A percentile compares a stretch with the other conserved stretches of the same genome.
Conservation (phyloP, 2,113 vertebrate genomes). For the Pantherophis guttatus region DNA sequence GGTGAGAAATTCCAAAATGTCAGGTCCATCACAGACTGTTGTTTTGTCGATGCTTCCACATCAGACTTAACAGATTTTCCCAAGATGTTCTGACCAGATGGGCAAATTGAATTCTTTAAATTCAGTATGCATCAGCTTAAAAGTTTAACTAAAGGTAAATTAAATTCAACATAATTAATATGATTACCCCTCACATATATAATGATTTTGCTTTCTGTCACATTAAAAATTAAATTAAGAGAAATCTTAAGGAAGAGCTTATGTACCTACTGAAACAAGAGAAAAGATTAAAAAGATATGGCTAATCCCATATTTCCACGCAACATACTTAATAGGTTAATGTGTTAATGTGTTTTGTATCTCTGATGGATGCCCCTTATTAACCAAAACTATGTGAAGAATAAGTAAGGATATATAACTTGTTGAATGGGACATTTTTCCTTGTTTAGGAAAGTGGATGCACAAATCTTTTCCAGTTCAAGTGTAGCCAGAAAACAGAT, state of each 20-base stretch:
- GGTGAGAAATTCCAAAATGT: not conserved
- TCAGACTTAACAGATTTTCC: not conserved
- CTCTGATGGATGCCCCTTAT: not conserved
- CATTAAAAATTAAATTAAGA: not conserved
- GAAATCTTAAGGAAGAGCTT: not conserved
- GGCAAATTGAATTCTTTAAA: not conserved
- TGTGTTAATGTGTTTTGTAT: not conserved
- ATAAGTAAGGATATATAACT: not conserved
- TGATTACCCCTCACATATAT: not conserved
- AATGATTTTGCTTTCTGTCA: not conserved
- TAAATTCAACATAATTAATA: not conserved
- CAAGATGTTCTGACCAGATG: not conserved
- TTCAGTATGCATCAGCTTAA: not conserved
- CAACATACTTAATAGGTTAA: not conserved
- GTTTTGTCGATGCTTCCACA: not conserved
- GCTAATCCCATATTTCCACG: not conserved
- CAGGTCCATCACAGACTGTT: not conserved
- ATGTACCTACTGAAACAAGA: not conserved
- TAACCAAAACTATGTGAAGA: not conserved
- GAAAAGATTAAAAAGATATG: not conserved
- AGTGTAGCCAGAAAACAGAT: not conserved
- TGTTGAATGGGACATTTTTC: not conserved
- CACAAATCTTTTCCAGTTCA: not conserved
- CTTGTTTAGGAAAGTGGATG: not conserved
- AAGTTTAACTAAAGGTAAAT: not conserved